Base-by-base conservation (phyloP, 1,140 invertebrate genomes). In the Pinna nobilis region DNA sequence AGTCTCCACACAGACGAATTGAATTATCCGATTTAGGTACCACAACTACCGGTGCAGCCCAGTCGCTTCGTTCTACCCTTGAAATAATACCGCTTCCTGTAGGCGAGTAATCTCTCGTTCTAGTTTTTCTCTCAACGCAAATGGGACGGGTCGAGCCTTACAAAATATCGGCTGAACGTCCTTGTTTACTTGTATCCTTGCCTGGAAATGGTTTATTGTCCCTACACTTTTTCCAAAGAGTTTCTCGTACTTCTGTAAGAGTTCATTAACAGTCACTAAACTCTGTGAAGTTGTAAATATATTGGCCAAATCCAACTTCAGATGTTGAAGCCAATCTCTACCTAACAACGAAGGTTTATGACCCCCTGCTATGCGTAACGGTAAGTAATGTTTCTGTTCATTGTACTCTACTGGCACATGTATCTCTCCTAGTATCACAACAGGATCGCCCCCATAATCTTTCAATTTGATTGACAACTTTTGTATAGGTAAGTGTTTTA, bases 1-100 rank as follows among this genome's bases (percentile, higher is more conserved):
- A 91, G 82, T 92, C 90, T 3, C 83, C 88, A 81, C 90, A 91
- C n/a, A 91, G 80, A 39, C 91, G 71, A 33, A 91, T 75, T n/a
- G 80, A 70, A 23, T 88, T 88, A 78, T 91, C 80, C 0, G 80
- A 37, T 70, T 91, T 91, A 23, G 83, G 13, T 0, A 91, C 88
- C 5, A 87, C 84, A 0, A 92, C 91, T 5, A 92, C 77, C 0
- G 90, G 90, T 5, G 90, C 87, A 7, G 88, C 90, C 91, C 90
- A 92, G 41, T 90, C 85, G 18, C 84, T 87, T 70, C 74, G 71
- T 53, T 86, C 80, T 25, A 90, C 86, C 55, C 78, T 77, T 61
- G 74, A 53, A 28, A 90, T 86, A 23, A 89, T 81, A 35, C 88
- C 87, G 63, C 74, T 13, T 63, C 32, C 33, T 83, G 80, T 33